Percentiles rank a stretch among this genome's conserved stretches.
Conservation (phyloP, 2,888 invertebrate genomes). For the Ellobium chinense region DNA sequence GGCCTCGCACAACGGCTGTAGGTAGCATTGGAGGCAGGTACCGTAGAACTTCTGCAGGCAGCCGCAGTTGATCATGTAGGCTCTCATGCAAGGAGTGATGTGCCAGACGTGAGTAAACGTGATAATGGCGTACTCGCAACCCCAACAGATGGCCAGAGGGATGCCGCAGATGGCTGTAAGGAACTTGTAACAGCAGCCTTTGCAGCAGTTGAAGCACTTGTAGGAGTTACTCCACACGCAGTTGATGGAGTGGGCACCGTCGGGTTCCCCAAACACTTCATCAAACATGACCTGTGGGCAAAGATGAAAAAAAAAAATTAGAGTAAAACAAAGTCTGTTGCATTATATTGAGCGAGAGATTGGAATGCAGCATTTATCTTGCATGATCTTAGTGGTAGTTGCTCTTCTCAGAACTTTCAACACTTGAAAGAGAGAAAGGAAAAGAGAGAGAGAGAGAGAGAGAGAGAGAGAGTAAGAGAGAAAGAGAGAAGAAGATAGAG, state of each 20-base stretch:
- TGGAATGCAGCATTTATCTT: too few species aligned
- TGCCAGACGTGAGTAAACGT: conserved; percentile 86
- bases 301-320: neutral
- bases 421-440: neutral
- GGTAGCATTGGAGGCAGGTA: conserved; percentile 80
- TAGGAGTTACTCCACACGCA: conserved; percentile 86
- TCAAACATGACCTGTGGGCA: conserved; percentile 59
- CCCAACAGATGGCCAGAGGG: conserved; percentile 83
- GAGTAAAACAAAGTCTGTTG: neutral
- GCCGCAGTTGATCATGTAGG: conserved; percentile 83
- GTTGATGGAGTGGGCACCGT: conserved; percentile 80
- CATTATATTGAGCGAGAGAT: too few species aligned
- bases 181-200: conserved; percentile 85
- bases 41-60: conserved; percentile 78
- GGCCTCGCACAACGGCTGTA: conserved; percentile 48
- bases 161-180: conserved; percentile 85
- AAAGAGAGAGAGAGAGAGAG: neutral
- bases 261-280: conserved; percentile 71
- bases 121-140: conserved; percentile 79
- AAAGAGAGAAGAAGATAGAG: neutral
- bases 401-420: neutral
- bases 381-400: too few species aligned
- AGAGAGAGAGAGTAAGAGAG: neutral
- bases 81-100: conserved; percentile 84
- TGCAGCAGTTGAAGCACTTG: conserved; percentile 83